Base-by-base conservation (phyloP, 2,888 invertebrate genomes). In the Hypena proboscidalis region DNA sequence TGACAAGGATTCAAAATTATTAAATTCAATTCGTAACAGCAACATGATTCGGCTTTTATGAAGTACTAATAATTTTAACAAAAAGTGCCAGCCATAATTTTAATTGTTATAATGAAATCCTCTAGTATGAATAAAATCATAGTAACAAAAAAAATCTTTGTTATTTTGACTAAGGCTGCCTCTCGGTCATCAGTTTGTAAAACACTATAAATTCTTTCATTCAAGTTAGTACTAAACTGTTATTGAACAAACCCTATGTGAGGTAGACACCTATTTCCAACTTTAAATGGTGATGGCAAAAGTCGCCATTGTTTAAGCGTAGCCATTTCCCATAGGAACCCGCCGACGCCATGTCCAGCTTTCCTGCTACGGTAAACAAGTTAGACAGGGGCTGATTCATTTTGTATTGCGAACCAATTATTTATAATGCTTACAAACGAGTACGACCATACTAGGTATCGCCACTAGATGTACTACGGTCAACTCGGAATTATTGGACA, bases 311-410 rank as follows among this genome's bases (percentile, higher is more conserved):
- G 45, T 50, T 33, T 31, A 8, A 43, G 42, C 21, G 42, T 23
- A 27, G 25, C 46, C 41, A 8, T 46, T 23, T 65, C 70, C 70
- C 43, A 41, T 47, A 63, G 66, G 64, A 64, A 19, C 26, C 8
- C 26, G 66, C 53, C 39, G 53, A 42, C 47, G 49, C 41, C 54
- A 46, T 42, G 50, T 47, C 58, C 58, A 67, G 67, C 77, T 83
- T 75, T 80, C 83, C 84, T 80, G 68, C 75, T 83, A 80, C 62
- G 82, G 77, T 56, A 75, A 80, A 79, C 83, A 44, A 72, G 78
- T 77, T 72, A 58, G 52, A 67, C 76, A 50, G 61, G 70, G 58
- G 67, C 64, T 83, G 81, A 85, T 71, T 83, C 77, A 80, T 72
- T 74, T 67, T 58, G 54, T 67, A 71, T 66, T 49, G 44, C 54